A percentile compares a stretch with the other conserved stretches of the same genome.
Evolutionary conservation across 2,888 invertebrate species (phyloP).

Genomic region (Argyresthia goedartella): DNA sequence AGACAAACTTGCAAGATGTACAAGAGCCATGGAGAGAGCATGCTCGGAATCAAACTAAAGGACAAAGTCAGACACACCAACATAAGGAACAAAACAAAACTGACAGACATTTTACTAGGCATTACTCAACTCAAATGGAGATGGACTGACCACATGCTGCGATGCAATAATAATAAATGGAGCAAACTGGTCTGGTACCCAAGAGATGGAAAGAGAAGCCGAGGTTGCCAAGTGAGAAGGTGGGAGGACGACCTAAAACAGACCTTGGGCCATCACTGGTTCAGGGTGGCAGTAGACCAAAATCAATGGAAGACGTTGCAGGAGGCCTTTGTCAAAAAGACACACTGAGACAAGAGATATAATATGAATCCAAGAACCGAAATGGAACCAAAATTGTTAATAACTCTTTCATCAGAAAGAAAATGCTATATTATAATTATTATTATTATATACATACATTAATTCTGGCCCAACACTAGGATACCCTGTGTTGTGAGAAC

Average conservation of each 20-base stretch:
- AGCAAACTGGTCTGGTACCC: constrained; percentile 7
- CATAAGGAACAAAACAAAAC: background rate
- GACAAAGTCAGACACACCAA: background rate
- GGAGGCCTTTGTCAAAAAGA: too few species aligned
- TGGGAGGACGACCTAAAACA: constrained; percentile 6
- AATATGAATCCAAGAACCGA: background rate
- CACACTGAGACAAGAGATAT: background rate
- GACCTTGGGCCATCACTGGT: constrained; percentile 2
- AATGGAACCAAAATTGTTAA: background rate
- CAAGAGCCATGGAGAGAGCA: background rate
- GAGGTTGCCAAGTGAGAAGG: constrained; percentile 4
- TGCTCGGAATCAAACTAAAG: background rate
- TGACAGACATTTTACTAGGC: background rate
- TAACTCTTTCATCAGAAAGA: background rate
- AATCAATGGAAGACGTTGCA: constrained; percentile 4
- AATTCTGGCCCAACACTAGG: too few species aligned
- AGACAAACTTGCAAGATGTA: background rate
- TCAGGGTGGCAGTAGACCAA: constrained; percentile 4
- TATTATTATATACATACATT: too few species aligned
- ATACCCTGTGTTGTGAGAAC: too few species aligned
- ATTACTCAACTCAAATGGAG: constrained; percentile 7
- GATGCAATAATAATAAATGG: constrained; percentile 9
- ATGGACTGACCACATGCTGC: constrained; percentile 10
- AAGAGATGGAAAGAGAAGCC: constrained; percentile 6
- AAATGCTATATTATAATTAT: too few species aligned